These are phyloP conservation scores for Calosoma granatense DNA, from an alignment of 1,140 invertebrate species.

Conservation along the genomic window DNA sequence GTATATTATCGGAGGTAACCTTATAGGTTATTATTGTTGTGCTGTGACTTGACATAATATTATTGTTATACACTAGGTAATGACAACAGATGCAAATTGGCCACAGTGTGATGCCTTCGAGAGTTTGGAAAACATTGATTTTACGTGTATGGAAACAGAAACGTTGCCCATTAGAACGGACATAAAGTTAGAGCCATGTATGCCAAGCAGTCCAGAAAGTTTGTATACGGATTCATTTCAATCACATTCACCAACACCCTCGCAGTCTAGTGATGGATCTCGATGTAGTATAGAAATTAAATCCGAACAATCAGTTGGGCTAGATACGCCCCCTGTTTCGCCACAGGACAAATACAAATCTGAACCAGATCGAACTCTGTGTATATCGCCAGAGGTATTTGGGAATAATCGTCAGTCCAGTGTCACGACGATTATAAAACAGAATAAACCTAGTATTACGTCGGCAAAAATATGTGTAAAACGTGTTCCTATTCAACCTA, in stretches of 20 bases:
- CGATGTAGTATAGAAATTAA: constrained; percentile 9
- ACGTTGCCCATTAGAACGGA: constrained; percentile 18
- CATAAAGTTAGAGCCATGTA: constrained; percentile 17
- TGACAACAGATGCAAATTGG: constrained; percentile 10
- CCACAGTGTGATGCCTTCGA: constrained; percentile 15
- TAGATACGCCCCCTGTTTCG: neutral
- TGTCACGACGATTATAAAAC: neutral
- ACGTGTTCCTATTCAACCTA: neutral
- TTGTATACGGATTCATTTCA: constrained; percentile 3
- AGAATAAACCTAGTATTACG: neutral
- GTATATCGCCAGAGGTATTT: neutral
- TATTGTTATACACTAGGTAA: neutral
- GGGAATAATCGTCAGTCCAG: neutral
- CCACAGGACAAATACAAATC: constrained; percentile 2
- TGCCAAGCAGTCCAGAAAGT: constrained; percentile 9
- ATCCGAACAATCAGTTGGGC: neutral
- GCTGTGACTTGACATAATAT: constrained; percentile 12
- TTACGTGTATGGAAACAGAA: constrained; percentile 18
- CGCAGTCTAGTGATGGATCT: constrained; percentile 17
- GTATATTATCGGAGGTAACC: constrained; percentile 26
- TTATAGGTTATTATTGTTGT: constrained; percentile 16
- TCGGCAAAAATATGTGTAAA: neutral
- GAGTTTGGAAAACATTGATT: constrained; percentile 21
- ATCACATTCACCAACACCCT: constrained; percentile 15
- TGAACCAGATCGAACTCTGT: neutral